phyloP scores from a whole-genome alignment of 2,113 vertebrate genomes.

The Grus americana region DNA sequence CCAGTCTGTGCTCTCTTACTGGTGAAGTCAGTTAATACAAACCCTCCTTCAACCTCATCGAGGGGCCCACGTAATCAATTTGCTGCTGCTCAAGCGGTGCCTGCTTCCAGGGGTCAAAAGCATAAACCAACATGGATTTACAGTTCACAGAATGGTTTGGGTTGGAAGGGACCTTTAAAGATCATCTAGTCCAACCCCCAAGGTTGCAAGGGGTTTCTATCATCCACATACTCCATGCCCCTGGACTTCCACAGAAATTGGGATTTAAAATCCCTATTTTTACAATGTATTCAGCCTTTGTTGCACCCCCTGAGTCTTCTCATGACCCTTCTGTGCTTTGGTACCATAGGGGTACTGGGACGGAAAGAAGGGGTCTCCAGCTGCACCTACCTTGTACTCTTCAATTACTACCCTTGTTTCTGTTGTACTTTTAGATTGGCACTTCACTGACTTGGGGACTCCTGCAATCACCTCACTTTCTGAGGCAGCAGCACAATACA shows the following conservation, averaged over 20 bases:
- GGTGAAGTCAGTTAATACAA: neutral
- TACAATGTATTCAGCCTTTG: accelerated
- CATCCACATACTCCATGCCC: neutral
- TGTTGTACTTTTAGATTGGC: neutral
- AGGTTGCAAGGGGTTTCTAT: neutral
- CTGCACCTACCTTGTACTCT: neutral
- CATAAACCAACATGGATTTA: neutral
- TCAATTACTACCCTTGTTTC: neutral
- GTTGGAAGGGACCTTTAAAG: neutral
- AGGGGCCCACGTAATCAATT: neutral
- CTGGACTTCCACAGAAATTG: neutral
- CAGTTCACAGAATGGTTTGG: neutral
- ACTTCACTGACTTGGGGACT: neutral
- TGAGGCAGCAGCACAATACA: neutral
- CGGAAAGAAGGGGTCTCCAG: accelerated
- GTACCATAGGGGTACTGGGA: neutral
- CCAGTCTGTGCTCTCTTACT: neutral
- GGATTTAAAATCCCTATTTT: neutral
- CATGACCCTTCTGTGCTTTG: neutral
- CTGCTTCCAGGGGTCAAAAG: neutral
- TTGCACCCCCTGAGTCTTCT: neutral
- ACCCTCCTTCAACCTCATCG: neutral
- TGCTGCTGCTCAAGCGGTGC: neutral
- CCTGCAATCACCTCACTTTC: neutral
- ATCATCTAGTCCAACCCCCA: neutral